Evolutionary conservation across 2,888 invertebrate genomes (phyloP), one percentile per base, ranked within the genome.

Genomic region (Panzeria rudis): DNA sequence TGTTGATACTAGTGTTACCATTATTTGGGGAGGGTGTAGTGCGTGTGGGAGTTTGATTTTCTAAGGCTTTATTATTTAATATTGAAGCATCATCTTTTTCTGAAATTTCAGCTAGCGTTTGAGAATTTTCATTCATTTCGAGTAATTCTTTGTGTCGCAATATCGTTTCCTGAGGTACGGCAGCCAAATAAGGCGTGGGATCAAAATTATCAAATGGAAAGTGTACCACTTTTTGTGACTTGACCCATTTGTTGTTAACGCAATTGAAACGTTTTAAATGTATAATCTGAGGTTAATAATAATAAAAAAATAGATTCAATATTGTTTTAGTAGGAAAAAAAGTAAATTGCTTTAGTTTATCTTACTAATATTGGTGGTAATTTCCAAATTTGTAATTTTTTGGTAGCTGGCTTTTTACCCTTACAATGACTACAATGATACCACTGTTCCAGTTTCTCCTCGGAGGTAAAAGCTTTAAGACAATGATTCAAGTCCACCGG

Each of bases 221-320:
- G 90, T 97, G 96, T 0, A 98, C 98, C 29, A 97, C 97, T 91
- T 98, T 98, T 91, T 97, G 97, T 0, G 98, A 98, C 91, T 98
- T 98, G 29, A 98, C 97, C 98, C 98, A 98, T 90, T 97, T 96
- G 90, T 95, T 96, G 93, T 97, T 97, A 73, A 97, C 95, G 91
- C 95, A 97, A 92, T 98, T 98, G 93, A 98, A 98, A 2, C 98
- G 95, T 92, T 98, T 98, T 87, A 98, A 93, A 91, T 98, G 98
- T 72, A 98, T 95, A 90, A 98, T 97, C 97, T 98, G 92, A 90
- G 54, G 25, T 7, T 50, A 73, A 32, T 41, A 69, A 5, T 5
- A 29, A 50, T 44, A 76, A 3, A 62, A 32, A 56, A 35, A 50
- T 50, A 75, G 29, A 54, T 29, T 0, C 25, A 29, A 13, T 54